Evolutionary conservation across 2,888 invertebrate genomes (phyloP).

Genomic region (Embidobia sp.): DNA sequence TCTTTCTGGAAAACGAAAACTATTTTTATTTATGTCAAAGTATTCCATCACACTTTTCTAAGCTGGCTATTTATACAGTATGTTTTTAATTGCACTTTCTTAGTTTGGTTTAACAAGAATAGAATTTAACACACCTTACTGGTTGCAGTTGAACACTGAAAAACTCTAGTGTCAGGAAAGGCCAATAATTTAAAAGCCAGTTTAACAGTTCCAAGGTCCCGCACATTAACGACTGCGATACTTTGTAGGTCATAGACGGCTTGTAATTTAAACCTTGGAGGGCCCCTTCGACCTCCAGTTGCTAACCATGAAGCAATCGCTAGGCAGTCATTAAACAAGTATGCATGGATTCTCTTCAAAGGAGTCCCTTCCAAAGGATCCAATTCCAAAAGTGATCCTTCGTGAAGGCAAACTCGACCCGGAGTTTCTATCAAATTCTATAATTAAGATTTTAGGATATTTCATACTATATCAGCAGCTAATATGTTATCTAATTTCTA

Average conservation of each 20-base stretch:
- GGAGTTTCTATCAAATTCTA: constrained; percentile 90
- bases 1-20: constrained; percentile 85
- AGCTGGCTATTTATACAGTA: too few species aligned
- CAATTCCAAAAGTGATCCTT: constrained; percentile 95
- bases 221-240: constrained; percentile 96
- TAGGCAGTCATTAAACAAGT: constrained; percentile 95
- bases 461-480: too few species aligned
- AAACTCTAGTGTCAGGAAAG: constrained; percentile 95
- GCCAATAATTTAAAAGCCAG: constrained; percentile 97
- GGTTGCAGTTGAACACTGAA: constrained; percentile 92
- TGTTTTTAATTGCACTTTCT: too few species aligned
- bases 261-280: constrained; percentile 92
- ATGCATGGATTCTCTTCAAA: constrained; percentile 93
- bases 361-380: constrained; percentile 93
- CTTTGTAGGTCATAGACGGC: constrained; percentile 92
- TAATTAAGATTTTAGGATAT: too few species aligned
- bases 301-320: constrained; percentile 93
- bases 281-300: constrained; percentile 84
- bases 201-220: constrained; percentile 93
- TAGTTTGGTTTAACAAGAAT: not conserved
- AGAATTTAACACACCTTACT: too few species aligned
- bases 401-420: constrained; percentile 90
- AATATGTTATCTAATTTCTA: too few species aligned
- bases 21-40: too few species aligned
- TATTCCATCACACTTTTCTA: too few species aligned